phyloP scores from a whole-genome alignment of 2,888 invertebrate species.

The Trissonchulus latispiculum region DNA sequence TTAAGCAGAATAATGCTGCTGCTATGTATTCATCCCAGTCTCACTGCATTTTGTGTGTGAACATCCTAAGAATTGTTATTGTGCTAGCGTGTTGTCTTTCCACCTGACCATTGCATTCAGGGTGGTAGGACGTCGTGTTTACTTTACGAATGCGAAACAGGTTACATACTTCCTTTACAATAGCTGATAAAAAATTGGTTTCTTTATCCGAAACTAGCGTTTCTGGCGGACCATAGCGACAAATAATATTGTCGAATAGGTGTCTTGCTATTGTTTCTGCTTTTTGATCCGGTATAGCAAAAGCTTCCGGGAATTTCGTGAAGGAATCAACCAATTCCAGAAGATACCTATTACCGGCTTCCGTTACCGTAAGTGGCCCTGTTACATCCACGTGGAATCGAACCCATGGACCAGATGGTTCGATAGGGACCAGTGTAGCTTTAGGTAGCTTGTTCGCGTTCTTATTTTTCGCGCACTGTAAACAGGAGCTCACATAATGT shows the following conservation, averaged over 20 bases:
- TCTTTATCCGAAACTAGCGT: not conserved
- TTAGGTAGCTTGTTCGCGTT: not conserved
- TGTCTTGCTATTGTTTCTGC: not conserved
- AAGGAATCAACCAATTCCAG: not conserved
- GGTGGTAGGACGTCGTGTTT: not conserved
- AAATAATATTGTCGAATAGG: not conserved
- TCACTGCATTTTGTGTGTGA: not conserved
- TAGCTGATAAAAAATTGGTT: not conserved
- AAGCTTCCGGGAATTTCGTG: not conserved
- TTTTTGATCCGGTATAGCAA: not conserved
- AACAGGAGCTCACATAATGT: not conserved
- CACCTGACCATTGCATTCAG: not conserved
- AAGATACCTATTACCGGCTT: not conserved
- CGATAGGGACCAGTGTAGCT: not conserved
- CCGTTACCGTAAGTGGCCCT: not conserved
- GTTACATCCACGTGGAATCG: conserved; percentile 2
- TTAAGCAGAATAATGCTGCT: not conserved
- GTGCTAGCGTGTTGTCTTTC: not conserved
- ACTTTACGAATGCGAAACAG: not conserved
- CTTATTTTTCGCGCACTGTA: not conserved
- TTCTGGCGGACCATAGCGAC: not conserved
- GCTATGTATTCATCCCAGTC: not conserved
- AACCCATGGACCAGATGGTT: not conserved
- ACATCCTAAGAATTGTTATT: conserved; percentile 8
- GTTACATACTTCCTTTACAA: not conserved